These are phyloP conservation scores for Propithecus deckenii DNA, from an alignment of 2,797 vertebrate species.

Conservation along the genomic window DNA sequence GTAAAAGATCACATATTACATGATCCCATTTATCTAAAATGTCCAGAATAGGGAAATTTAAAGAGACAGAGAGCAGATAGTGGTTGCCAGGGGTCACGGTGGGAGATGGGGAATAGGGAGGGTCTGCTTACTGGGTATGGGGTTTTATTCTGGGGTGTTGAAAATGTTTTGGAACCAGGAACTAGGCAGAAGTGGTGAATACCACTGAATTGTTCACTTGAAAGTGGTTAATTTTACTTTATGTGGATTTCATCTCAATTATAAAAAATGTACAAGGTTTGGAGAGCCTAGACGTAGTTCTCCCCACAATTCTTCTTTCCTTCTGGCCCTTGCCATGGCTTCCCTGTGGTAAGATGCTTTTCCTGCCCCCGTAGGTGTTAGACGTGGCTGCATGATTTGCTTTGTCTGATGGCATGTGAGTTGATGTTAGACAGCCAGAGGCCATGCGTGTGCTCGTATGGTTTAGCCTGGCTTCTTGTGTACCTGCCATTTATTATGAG, in stretches of 20 bases:
- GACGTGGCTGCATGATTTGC: background rate
- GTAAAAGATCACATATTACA: background rate
- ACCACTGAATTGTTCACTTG: background rate
- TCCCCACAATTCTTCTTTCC: background rate
- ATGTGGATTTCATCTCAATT: background rate
- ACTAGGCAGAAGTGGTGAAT: background rate
- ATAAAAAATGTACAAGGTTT: background rate
- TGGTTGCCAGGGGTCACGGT: background rate
- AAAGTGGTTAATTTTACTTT: background rate
- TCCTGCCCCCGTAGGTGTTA: background rate
- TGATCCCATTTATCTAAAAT: background rate
- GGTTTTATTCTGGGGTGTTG: background rate
- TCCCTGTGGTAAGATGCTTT: background rate
- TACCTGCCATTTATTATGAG: background rate
- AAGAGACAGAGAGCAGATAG: background rate
- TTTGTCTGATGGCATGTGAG: background rate
- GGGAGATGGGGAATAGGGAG: background rate
- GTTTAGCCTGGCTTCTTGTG: background rate
- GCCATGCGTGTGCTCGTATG: background rate
- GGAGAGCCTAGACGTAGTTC: background rate
- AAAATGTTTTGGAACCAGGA: background rate
- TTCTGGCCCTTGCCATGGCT: background rate
- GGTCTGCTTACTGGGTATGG: fast-evolving
- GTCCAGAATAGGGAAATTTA: background rate
- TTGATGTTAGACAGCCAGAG: background rate